A percentile compares a stretch with the other conserved stretches of the same genome.
Conservation (phyloP, 2,113 vertebrate species). For the human region GRCh38 chr3:160738001-160738500, state of each 20-base stretch:
- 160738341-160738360: background rate
- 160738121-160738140: background rate
- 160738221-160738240: background rate
- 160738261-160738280: background rate
- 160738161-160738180: background rate
- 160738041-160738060: no score
- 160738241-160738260: background rate
- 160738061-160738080: background rate
- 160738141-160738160: background rate
- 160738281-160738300: background rate
- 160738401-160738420: background rate
- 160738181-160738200: conserved; percentile 7
- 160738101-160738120: background rate
- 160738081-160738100: background rate
- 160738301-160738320: background rate
- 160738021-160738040: no score
- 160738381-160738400: background rate
- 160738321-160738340: conserved; percentile 6
- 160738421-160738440: background rate
- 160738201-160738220: conserved; percentile 6
- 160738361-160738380: background rate
- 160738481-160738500: background rate
- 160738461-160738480: background rate
- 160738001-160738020: no score
- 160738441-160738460: background rate